Evolutionary conservation across 1,140 invertebrate species (phyloP), one percentile per base, ranked within the genome.

Genomic region (Galendromus occidentalis): DNA sequence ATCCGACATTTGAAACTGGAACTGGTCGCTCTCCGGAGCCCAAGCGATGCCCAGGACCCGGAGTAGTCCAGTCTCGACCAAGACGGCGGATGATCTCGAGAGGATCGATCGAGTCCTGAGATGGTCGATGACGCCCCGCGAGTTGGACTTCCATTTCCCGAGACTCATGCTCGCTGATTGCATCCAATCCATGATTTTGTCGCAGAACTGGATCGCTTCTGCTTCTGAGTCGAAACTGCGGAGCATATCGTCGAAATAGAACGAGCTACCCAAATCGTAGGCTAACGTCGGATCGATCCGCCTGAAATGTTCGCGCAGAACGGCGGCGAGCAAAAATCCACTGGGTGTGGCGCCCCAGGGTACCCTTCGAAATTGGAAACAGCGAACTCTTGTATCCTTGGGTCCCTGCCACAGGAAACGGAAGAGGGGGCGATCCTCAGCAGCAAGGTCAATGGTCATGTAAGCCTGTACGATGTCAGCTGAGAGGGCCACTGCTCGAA

Each of bases 41-140:
- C 67, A 55, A 1, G 22, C 14, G 18, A 67, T 66, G 5, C 66
- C 67, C 2, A 67, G 44, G 4, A 67, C 18, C 14, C 29, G 66
- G 18, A 47, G 14, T 14, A 47, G 14, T 14, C 7, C 28, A 7
- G 18, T 28, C 14, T 47, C 45, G 14, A 28, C 45, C 18, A 47
- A 28, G 4, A 22, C 45, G 14, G 45, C 4, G 4, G 33, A 39
- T 9, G 33, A 9, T 9, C 4, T 6, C 33, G 9, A 39, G 33
- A 6, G 4, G 33, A 9, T 6, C 4, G 4, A 9, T 4, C 9
- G 33, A 9, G 4, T 4, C 4, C n/a, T n/a, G n/a, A 39, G 33
- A 9, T 39, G 33, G 4, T 9, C 33, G 33, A 39, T 39, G 4
- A 39, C 33, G 4, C 4, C 33, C 4, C n/a, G n/a, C n/a, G n/a